phyloP scores from a whole-genome alignment of 2,888 invertebrate species.

The Nezara viridula region DNA sequence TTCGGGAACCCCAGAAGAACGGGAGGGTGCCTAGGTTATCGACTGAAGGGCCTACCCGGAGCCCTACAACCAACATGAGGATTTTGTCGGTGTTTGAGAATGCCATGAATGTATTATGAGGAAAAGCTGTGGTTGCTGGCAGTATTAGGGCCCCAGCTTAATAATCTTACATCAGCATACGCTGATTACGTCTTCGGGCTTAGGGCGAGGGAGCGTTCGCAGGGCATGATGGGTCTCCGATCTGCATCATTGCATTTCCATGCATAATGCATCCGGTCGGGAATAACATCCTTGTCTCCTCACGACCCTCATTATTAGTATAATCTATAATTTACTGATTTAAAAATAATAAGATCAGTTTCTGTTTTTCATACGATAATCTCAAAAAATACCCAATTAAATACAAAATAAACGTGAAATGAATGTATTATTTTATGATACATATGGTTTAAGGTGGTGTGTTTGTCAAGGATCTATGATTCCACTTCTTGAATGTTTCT shows the following conservation, averaged over 20 bases:
- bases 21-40: not conserved
- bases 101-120: conserved; percentile 49
- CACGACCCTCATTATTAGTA: too few relatives aligned
- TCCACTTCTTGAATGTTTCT: too few relatives aligned
- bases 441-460: too few relatives aligned
- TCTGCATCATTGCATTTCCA: conserved; percentile 30
- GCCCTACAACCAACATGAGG: conserved; percentile 8
- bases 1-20: not conserved
- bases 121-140: conserved; percentile 28
- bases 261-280: not conserved
- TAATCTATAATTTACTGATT: too few relatives aligned
- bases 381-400: too few relatives aligned
- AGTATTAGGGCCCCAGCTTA: not conserved
- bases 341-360: too few relatives aligned
- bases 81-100: conserved; percentile 32
- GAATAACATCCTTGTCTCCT: not conserved
- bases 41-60: not conserved
- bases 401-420: too few relatives aligned
- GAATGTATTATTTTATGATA: too few relatives aligned
- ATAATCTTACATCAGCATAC: conserved; percentile 48
- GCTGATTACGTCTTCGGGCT: conserved; percentile 26
- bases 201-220: not conserved
- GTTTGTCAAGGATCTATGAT: too few relatives aligned
- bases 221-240: not conserved
- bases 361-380: too few relatives aligned